Percentiles rank a stretch among this genome's conserved stretches.
These are phyloP conservation scores for Ceriagrion tenellum DNA, from an alignment of 2,888 invertebrate species.

Conservation along the genomic window DNA sequence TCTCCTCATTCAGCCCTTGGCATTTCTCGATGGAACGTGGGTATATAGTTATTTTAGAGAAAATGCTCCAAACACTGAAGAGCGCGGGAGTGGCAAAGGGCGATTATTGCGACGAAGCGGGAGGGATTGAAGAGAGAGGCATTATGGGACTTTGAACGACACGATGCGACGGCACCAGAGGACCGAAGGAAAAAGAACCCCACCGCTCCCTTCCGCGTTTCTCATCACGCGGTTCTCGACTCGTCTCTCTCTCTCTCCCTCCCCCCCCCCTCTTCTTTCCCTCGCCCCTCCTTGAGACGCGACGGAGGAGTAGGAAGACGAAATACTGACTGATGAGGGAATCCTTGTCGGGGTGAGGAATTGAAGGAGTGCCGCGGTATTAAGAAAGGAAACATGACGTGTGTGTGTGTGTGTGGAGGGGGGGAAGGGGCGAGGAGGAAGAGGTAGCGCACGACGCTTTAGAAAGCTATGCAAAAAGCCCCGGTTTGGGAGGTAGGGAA, in stretches of 20 bases:
- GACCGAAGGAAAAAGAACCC: neutral
- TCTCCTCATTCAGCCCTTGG: neutral
- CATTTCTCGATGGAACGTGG: neutral
- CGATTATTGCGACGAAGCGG: neutral
- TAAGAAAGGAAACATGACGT: conserved; percentile 54
- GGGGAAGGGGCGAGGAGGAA: neutral
- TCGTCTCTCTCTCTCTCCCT: neutral
- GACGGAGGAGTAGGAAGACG: neutral
- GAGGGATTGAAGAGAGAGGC: neutral
- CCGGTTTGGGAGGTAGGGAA: neutral
- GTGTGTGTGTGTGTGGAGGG: too few relatives aligned
- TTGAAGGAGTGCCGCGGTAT: conserved; percentile 38
- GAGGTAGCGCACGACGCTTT: neutral
- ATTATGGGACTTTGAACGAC: neutral
- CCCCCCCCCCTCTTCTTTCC: neutral
- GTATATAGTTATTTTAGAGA: neutral
- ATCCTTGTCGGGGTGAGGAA: conserved; percentile 36
- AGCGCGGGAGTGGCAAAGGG: neutral
- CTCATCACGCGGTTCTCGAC: conserved; percentile 1
- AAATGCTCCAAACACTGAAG: neutral
- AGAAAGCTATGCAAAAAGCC: neutral
- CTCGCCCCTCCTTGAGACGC: too few relatives aligned
- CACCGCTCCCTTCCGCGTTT: neutral
- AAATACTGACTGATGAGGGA: conserved; percentile 52
- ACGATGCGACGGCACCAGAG: neutral